Conservation (phyloP, 37 sponge, comb jelly and placozoan genomes). For the Beroe ovata region DNA sequence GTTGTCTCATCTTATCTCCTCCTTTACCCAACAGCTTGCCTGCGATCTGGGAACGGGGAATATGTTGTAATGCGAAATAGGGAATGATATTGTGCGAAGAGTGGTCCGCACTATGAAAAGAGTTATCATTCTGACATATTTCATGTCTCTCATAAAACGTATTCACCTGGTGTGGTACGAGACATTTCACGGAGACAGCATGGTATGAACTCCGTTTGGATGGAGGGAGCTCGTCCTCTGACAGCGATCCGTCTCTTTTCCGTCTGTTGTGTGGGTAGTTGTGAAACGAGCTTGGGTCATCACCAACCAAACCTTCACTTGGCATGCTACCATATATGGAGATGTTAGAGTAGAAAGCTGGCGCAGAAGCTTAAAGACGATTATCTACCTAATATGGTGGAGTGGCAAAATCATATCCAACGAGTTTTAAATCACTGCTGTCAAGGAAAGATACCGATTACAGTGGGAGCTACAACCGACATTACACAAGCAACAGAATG, state of each 20-base stretch:
- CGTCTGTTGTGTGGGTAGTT: conserved; percentile 2
- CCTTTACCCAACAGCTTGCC: conserved; percentile 58
- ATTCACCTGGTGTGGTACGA: conserved; percentile 49
- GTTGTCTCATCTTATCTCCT: conserved; percentile 49
- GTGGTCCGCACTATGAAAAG: too few species aligned
- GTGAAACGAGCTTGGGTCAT: background rate
- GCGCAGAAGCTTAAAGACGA: too few species aligned
- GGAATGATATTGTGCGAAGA: too few species aligned
- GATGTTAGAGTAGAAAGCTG: too few species aligned
- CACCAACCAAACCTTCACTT: background rate
- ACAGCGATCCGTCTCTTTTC: background rate
- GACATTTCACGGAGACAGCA: conserved; percentile 61
- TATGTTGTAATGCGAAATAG: too few species aligned
- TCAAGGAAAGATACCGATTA: too few species aligned
- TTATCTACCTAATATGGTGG: too few species aligned
- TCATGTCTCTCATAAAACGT: background rate
- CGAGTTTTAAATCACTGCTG: too few species aligned
- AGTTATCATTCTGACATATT: too few species aligned
- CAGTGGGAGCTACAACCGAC: too few species aligned
- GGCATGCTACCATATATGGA: background rate
- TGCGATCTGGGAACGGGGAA: conserved; percentile 31
- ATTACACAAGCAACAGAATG: too few species aligned
- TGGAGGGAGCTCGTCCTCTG: conserved; percentile 15
- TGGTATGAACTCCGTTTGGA: conserved; percentile 46
- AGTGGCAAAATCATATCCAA: too few species aligned